These are phyloP conservation scores for Trochalopteron elliotii DNA, from an alignment of 2,113 vertebrate species.

Conservation along the genomic window DNA sequence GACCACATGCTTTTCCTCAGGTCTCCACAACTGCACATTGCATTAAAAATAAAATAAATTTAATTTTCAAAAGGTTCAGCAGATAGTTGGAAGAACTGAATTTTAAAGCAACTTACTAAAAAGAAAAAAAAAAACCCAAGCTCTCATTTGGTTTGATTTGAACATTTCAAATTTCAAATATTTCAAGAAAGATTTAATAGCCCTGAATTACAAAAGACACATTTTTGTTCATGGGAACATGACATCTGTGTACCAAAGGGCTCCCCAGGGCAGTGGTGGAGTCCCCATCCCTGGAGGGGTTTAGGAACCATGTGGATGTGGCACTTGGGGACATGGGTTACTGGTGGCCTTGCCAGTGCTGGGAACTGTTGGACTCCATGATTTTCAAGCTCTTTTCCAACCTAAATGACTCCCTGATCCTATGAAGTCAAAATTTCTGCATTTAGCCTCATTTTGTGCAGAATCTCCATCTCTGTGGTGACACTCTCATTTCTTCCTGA, in stretches of 20 bases:
- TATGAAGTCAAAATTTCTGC: not conserved
- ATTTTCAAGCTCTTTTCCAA: not conserved
- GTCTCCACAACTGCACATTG: not conserved
- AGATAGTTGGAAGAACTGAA: not conserved
- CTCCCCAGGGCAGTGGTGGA: not conserved
- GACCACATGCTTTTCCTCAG: not conserved
- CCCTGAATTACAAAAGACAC: not conserved
- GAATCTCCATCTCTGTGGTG: not conserved
- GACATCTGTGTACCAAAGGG: not conserved
- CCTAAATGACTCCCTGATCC: not conserved
- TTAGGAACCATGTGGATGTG: not conserved
- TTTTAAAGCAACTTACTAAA: not conserved
- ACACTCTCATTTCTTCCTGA: rapidly evolving
- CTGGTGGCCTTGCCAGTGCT: not conserved
- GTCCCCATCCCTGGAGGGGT: not conserved
- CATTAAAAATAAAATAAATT: not conserved
- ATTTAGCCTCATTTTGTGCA: not conserved
- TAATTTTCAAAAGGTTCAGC: not conserved
- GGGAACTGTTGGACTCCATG: not conserved
- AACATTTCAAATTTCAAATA: no score
- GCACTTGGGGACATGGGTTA: not conserved
- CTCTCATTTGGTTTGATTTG: not conserved
- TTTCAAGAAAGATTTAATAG: not conserved
- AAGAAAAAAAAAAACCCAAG: not conserved
- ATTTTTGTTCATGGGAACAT: not conserved